These are phyloP conservation scores for Aphelenchoides fujianensis DNA, from an alignment of 1,140 invertebrate genomes.

Conservation along the genomic window DNA sequence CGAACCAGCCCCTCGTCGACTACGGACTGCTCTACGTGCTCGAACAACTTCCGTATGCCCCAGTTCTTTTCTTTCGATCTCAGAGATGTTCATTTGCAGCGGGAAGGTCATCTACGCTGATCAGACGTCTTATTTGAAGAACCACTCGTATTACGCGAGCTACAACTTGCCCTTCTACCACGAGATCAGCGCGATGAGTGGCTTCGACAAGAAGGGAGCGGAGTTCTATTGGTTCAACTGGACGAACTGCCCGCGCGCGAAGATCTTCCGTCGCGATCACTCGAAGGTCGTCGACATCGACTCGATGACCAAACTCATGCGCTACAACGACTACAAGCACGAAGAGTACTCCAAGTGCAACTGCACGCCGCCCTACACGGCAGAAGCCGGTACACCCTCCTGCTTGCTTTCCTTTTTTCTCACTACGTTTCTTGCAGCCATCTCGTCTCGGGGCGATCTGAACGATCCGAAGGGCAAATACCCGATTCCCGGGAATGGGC, in stretches of 20 bases:
- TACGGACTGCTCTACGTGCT: conserved; percentile 73
- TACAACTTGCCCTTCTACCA: conserved; percentile 77
- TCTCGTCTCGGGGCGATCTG: conserved; percentile 59
- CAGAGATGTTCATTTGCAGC: not conserved
- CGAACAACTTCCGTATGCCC: conserved; percentile 73
- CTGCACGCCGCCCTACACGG: conserved; percentile 73
- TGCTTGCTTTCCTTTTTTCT: not conserved
- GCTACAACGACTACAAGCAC: conserved; percentile 73
- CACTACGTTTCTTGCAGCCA: conserved; percentile 51
- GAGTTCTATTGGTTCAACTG: conserved; percentile 71
- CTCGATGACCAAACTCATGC: conserved; percentile 70
- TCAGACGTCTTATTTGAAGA: conserved; percentile 70
- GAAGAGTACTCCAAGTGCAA: conserved; percentile 72
- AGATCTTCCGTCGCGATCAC: conserved; percentile 70
- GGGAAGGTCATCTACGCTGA: conserved; percentile 64
- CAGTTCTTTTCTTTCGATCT: not conserved
- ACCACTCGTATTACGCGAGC: conserved; percentile 73
- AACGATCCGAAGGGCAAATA: conserved; percentile 57
- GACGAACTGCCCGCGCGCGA: conserved; percentile 69
- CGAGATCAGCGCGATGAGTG: conserved; percentile 69
- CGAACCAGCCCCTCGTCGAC: conserved; percentile 64
- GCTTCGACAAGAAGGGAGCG: conserved; percentile 56
- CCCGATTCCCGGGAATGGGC: conserved; percentile 69
- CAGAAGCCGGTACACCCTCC: conserved; percentile 64
- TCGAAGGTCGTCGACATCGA: conserved; percentile 66